Base-by-base conservation (phyloP, 2,797 vertebrate genomes). In the Cryptoblepharus egeriae region DNA sequence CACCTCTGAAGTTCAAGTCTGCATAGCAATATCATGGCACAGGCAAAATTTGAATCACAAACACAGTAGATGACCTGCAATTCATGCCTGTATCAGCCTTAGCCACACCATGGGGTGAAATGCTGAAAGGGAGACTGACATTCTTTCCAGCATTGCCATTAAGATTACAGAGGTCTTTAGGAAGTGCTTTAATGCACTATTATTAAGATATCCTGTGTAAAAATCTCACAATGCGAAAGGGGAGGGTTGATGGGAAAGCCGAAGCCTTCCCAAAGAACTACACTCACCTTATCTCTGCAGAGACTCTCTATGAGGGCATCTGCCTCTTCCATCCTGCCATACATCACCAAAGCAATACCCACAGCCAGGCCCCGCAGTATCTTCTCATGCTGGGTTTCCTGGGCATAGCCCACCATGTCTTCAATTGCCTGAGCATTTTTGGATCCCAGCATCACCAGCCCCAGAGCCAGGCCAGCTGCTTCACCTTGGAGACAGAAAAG, bases 361-460 rank as follows among this genome's bases (percentile, higher is more conserved):
- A 99, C 98, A 0, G 99, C 98, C 64, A 99, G 96, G 1, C 99
- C 98, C 10, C 98, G 97, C 86, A 99, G 90, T 90, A 99, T 99
- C 94, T 99, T 99, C 90, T 99, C 99, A 3, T 99, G 99, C 75
- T 99, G 99, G 0, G 99, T 99, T 93, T 99, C 99, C 89, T 99
- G 99, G 81, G 99, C 99, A 0, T 99, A 99, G 49, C 98, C 98
- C 8, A 99, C 99, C 99, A 99, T 99, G 93, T 99, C 99, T 91
- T 99, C 98, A 37, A 99, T 99, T 30, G 98, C 99, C 93, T 99
- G 98, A 67, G 99, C 98, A 0, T 99, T 99, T 95, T 99, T 99
- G 61, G 99, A 99, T 82, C 99, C 99, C 90, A 99, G 79, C 99
- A 99, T 99, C 86, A 99, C 99, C 72, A 99, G 95, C 24, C 99